Evolutionary conservation across 2,113 vertebrate species (phyloP), one percentile per base, ranked within the genome.

Genomic region (Syrmaticus mikado): DNA sequence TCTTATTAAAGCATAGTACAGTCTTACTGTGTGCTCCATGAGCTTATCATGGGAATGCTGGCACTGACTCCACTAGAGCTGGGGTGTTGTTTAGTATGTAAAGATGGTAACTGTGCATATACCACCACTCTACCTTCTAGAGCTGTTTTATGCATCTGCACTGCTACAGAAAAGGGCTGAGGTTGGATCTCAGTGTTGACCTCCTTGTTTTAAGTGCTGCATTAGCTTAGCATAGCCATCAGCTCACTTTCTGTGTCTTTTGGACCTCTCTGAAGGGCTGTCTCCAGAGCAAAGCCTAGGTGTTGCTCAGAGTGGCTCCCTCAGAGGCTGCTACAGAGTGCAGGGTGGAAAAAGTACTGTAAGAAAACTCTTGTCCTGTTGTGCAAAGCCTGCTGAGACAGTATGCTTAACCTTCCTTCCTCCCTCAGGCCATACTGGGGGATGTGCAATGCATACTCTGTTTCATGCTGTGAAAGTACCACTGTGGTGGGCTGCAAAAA

Each of bases 391-490:
- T 67, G 52, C 68, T 91, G 85, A 81, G 93, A 40, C 58, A 25
- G 13, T 41, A 2, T 74, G 76, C 80, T 88, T 93, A 88, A 74
- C 60, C 45, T 17, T 70, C 38, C 34, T 92, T 32, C 72, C 38
- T 38, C 34, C 94, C 87, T 93, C 50, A 55, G 87, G 94, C 85
- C 80, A 15, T 82, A 74, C 90, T 74, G 65, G 50, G 50, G 67
- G 67, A 38, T 87, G n/a, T 32, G 65, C 60, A 79, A 50, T 4
- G 15, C 36, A n/a, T n/a, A 32, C 55, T 65, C n/a, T 46, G 36
- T 66, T 88, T 55, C 68, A 8, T 40, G 38, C 68, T 81, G 82
- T 71, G 77, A 46, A 93, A 88, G 85, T 68, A 32, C 60, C 19
- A 9, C 50, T 82, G 53, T 30, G 80, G 32, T 88, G 82, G 85